These are phyloP conservation scores for Zoanthus solanderi DNA, from an alignment of 92 coral and sea anemone species.

Conservation along the genomic window DNA sequence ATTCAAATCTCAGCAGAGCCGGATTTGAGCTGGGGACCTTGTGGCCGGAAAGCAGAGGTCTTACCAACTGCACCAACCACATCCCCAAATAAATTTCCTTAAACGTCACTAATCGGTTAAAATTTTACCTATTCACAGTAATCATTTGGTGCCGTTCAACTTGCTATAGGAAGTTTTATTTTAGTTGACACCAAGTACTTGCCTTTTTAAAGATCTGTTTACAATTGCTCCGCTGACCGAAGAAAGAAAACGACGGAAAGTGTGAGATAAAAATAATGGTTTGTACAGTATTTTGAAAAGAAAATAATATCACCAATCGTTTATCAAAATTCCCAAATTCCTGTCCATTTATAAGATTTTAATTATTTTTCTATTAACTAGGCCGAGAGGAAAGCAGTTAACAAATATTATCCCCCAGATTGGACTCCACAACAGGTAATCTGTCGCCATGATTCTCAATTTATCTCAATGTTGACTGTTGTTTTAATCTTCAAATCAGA, in stretches of 20 bases:
- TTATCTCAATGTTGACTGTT: too few species aligned
- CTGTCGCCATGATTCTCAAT: not conserved
- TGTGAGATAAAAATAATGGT: constrained; percentile 3
- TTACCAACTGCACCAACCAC: too few species aligned
- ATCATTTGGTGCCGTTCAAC: too few species aligned
- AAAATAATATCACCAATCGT: too few species aligned
- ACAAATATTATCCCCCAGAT: constrained; percentile 98
- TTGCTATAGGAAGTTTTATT: not conserved
- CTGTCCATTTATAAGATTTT: not conserved
- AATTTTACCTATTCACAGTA: too few species aligned
- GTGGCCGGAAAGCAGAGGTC: too few species aligned
- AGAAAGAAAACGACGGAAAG: not conserved
- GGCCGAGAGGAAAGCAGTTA: constrained; percentile 98
- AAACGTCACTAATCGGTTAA: too few species aligned
- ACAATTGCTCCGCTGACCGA: constrained; percentile 29
- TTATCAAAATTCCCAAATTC: not conserved
- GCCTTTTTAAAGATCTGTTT: not conserved
- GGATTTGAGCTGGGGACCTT: too few species aligned
- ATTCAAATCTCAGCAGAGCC: too few species aligned
- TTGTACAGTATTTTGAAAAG: not conserved
- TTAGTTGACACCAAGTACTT: not conserved
- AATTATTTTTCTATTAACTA: constrained; percentile 13
- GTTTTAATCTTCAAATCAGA: too few species aligned
- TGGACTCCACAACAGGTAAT: constrained; percentile 94
- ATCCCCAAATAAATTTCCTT: too few species aligned